Conservation (phyloP, 2,797 vertebrate genomes). For the Otus scops region DNA sequence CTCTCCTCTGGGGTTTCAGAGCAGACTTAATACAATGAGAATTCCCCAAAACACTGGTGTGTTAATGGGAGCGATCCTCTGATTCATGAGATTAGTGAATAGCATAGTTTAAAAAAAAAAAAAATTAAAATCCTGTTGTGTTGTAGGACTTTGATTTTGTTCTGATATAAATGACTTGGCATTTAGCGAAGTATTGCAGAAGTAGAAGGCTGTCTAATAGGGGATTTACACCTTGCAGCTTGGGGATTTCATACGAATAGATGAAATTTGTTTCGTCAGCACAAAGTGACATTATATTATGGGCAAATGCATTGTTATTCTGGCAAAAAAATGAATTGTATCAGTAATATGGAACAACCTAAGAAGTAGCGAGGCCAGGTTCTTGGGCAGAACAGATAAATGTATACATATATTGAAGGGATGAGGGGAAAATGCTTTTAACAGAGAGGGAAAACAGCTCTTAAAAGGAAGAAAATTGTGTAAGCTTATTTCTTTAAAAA, state of each 20-base stretch:
- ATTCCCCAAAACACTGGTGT: neutral
- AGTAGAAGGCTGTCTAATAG: neutral
- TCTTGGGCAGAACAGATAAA: neutral
- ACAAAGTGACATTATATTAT: neutral
- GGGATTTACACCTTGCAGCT: neutral
- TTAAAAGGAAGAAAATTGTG: neutral
- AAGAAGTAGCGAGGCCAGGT: neutral
- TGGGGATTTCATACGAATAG: neutral
- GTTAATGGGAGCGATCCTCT: neutral
- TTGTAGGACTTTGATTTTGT: neutral
- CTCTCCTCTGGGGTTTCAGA: neutral
- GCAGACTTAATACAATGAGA: neutral
- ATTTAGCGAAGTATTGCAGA: neutral
- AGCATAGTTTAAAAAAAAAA: neutral
- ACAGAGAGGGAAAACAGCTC: neutral
- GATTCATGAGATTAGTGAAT: neutral
- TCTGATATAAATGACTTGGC: neutral
- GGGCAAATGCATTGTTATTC: neutral
- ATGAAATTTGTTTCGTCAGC: neutral
- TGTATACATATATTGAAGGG: accelerated
- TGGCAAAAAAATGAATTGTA: neutral
- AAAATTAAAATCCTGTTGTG: neutral
- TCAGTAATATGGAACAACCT: neutral
- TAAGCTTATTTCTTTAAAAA: neutral
- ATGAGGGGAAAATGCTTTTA: neutral